A percentile compares a stretch with the other conserved stretches of the same genome.
Conservation (phyloP, 2,797 vertebrate species). For the Tarsius wallacei region DNA sequence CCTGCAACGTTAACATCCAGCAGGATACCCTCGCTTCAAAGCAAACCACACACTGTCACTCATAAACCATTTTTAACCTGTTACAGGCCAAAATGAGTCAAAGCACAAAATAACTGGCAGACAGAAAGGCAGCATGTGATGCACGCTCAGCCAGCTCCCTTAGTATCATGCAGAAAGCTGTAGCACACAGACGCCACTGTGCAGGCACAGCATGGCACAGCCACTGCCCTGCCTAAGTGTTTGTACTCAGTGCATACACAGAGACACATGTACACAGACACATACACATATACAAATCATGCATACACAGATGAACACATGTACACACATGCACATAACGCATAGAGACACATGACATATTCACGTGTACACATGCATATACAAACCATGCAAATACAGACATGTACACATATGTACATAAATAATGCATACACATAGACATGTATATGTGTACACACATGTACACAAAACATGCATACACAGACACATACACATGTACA, state of each 20-base stretch:
- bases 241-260: neutral
- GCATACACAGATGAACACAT: neutral
- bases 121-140: neutral
- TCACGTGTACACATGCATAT: no score
- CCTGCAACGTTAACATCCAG: neutral
- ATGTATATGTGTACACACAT: neutral
- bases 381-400: no score
- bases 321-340: neutral
- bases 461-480: neutral
- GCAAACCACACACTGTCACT: slow-evolving; percentile 20
- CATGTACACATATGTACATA: no score
- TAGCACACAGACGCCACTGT: neutral
- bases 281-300: no score
- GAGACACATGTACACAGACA: neutral
- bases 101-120: neutral
- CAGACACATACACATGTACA: neutral
- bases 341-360: no score
- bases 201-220: neutral
- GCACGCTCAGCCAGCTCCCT: neutral
- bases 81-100: neutral
- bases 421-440: neutral
- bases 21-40: neutral
- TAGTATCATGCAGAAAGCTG: neutral
- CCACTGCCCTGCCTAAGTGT: neutral
- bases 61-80: slow-evolving; percentile 37